These are phyloP conservation scores for Glossophaga mutica DNA, from an alignment of 2,797 vertebrate species.

Conservation along the genomic window DNA sequence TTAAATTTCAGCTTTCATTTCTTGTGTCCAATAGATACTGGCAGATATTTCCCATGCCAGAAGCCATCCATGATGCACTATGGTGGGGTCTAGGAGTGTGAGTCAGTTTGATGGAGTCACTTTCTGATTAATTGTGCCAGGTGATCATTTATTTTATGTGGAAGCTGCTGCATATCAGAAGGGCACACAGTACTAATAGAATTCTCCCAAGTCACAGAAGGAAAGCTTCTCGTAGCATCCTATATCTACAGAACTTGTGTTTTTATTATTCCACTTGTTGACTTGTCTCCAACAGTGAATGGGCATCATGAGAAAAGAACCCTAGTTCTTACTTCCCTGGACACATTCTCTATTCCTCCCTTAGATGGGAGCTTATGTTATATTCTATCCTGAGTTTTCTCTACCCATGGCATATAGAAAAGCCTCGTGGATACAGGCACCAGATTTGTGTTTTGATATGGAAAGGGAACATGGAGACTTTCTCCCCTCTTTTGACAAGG, in stretches of 20 bases:
- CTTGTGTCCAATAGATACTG: not conserved
- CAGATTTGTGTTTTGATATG: not conserved
- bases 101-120: not conserved
- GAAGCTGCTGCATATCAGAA: not conserved
- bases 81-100: not conserved
- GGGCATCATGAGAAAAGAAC: not conserved
- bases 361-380: not conserved
- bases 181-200: too few relatives aligned
- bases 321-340: not conserved
- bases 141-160: not conserved
- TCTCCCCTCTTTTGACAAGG: conserved; percentile 1
- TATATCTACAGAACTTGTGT: not conserved
- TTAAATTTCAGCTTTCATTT: not conserved
- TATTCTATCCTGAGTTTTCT: not conserved
- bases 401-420: not conserved
- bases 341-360: not conserved
- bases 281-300: not conserved
- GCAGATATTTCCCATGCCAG: not conserved
- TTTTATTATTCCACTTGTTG: not conserved
- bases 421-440: not conserved
- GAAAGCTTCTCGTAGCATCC: not conserved
- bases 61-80: not conserved
- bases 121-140: not conserved
- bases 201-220: not conserved
- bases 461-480: not conserved